Percentiles rank a stretch among this genome's conserved stretches.
phyloP scores from a whole-genome alignment of 1,140 invertebrate genomes.

The Drosophila sp. region DNA sequence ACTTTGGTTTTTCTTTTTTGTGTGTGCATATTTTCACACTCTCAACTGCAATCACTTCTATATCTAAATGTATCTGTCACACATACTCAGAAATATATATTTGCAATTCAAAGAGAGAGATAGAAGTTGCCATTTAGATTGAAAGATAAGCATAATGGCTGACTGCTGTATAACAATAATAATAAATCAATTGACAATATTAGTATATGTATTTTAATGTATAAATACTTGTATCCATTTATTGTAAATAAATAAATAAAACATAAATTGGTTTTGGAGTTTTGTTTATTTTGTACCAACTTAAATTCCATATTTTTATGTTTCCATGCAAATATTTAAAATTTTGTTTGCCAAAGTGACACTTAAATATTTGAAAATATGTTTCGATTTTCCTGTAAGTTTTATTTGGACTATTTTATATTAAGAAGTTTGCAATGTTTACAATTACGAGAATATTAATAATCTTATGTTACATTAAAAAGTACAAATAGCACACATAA shows the following conservation, averaged over 20 bases:
- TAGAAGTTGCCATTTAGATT: background rate
- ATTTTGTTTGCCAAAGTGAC: slow-evolving; percentile 17
- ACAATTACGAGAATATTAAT: slow-evolving; percentile 38
- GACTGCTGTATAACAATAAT: no score
- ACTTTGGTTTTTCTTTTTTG: slow-evolving; percentile 39
- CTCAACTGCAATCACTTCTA: slow-evolving; percentile 32
- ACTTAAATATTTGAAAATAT: slow-evolving; percentile 23
- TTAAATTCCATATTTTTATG: slow-evolving; percentile 22
- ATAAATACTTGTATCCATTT: no score
- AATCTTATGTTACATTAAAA: slow-evolving; percentile 40
- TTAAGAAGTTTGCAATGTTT: slow-evolving; percentile 28
- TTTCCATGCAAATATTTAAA: slow-evolving; percentile 10
- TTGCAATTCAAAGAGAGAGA: slow-evolving; percentile 36
- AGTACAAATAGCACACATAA: slow-evolving; percentile 43
- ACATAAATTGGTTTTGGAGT: background rate
- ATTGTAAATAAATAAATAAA: background rate
- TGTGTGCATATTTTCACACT: slow-evolving; percentile 49
- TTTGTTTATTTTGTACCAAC: slow-evolving; percentile 38
- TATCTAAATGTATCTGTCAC: slow-evolving; percentile 25
- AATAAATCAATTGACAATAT: no score
- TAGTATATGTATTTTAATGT: no score
- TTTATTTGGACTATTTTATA: slow-evolving; percentile 22
- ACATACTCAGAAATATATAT: slow-evolving; percentile 29
- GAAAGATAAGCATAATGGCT: background rate
- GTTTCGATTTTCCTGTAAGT: slow-evolving; percentile 38